These are phyloP conservation scores for Babylonia areolata DNA, from an alignment of 1,140 invertebrate genomes.

Conservation along the genomic window DNA sequence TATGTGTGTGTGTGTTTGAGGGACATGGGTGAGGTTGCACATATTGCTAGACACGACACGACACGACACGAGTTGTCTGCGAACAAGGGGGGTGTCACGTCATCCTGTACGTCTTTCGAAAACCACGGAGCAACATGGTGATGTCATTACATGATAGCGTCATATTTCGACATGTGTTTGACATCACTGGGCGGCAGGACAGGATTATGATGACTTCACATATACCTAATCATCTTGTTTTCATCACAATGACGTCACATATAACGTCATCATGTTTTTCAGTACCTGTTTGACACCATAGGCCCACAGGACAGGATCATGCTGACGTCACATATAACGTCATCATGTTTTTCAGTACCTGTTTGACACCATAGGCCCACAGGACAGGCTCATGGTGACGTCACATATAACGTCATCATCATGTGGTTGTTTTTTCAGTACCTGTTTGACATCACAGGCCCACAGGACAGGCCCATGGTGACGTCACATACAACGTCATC, in stretches of 20 bases:
- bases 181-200: no score
- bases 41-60: no score
- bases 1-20: no score
- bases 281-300: background rate
- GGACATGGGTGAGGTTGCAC: no score
- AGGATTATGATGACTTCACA: no score
- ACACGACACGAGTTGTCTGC: no score
- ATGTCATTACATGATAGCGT: background rate
- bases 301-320: background rate
- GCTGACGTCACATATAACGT: background rate
- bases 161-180: no score
- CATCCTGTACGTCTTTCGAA: no score
- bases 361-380: constrained; percentile 77
- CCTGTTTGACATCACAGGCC: background rate
- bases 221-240: background rate
- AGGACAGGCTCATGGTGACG: constrained; percentile 72
- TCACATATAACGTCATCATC: background rate
- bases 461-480: background rate
- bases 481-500: background rate
- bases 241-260: no score
- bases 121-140: background rate
- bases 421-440: constrained; percentile 14
- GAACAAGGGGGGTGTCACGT: no score
- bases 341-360: constrained; percentile 74
- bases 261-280: background rate